These are phyloP conservation scores for Philonicus albiceps DNA, from an alignment of 2,888 invertebrate species.

Conservation along the genomic window DNA sequence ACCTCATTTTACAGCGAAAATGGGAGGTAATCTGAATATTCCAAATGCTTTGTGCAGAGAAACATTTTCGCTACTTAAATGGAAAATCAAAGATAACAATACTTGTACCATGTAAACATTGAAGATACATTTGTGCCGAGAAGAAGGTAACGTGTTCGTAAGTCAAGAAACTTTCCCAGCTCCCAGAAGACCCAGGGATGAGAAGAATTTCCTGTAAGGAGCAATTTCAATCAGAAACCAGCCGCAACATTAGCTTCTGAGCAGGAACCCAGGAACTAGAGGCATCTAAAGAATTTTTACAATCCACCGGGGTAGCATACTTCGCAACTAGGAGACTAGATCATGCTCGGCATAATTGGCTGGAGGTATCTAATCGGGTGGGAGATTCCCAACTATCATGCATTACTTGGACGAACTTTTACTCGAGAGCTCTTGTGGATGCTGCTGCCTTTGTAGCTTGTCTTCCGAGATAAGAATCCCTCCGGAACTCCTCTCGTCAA, in stretches of 20 bases:
- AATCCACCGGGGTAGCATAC: not conserved
- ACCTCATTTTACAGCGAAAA: not conserved
- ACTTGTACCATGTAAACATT: not conserved
- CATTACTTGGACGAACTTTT: not conserved
- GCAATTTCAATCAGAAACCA: not conserved
- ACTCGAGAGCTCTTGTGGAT: not conserved
- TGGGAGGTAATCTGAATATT: not conserved
- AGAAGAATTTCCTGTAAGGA: slow-evolving; percentile 9
- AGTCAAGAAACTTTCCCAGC: not conserved
- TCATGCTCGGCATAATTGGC: slow-evolving; percentile 26
- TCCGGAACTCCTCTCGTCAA: not conserved
- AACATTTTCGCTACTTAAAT: not conserved
- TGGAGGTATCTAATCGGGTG: slow-evolving; percentile 26
- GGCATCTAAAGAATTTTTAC: not conserved
- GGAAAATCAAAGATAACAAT: not conserved
- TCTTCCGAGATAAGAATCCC: slow-evolving; percentile 7
- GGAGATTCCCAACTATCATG: slow-evolving; percentile 6
- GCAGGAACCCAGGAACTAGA: not conserved
- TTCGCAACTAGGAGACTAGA: slow-evolving; percentile 4
- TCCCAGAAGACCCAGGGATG: not conserved
- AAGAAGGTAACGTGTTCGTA: not conserved
- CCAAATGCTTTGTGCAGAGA: not conserved
- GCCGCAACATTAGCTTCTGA: not conserved
- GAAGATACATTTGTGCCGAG: not conserved
- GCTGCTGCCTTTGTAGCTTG: not conserved